phyloP scores from a whole-genome alignment of 2,888 invertebrate genomes.

The Incurvaria masculella region DNA sequence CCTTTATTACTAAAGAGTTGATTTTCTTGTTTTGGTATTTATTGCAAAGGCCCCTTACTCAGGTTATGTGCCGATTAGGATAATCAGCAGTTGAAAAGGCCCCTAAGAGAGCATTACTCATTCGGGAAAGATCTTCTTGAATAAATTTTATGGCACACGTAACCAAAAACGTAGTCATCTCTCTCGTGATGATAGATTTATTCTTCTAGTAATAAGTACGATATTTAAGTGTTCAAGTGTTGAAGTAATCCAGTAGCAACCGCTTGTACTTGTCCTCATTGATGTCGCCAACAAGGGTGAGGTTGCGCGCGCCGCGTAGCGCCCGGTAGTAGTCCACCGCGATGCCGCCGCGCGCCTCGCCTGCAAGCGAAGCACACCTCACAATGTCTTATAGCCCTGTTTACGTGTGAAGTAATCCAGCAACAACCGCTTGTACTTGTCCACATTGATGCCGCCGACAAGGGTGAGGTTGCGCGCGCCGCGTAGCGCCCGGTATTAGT shows the following conservation, averaged over 20 bases:
- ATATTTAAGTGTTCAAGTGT: neutral
- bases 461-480: slow-evolving; percentile 7
- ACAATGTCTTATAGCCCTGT: too few relatives aligned
- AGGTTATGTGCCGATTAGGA: too few relatives aligned
- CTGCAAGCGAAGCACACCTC: slow-evolving; percentile 5
- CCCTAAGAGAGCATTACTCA: too few relatives aligned
- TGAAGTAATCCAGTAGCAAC: slow-evolving; percentile 1
- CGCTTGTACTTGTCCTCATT: slow-evolving; percentile 9
- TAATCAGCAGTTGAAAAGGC: too few relatives aligned
- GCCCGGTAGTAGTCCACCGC: slow-evolving; percentile 10
- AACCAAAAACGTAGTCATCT: too few relatives aligned
- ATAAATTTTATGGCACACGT: too few relatives aligned
- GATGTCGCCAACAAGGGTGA: slow-evolving; percentile 8
- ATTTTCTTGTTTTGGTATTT: too few relatives aligned
- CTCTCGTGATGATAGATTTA: neutral
- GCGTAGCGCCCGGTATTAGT: slow-evolving; percentile 6
- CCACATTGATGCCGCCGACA: slow-evolving; percentile 5
- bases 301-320: slow-evolving; percentile 4
- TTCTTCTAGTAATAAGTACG: neutral
- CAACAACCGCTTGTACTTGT: slow-evolving; percentile 8
- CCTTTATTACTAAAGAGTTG: too few relatives aligned
- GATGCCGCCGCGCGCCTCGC: slow-evolving; percentile 12
- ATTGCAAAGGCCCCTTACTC: too few relatives aligned
- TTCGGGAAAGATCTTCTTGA: too few relatives aligned
- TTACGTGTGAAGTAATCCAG: neutral